These are phyloP conservation scores for Gambusia holbrooki DNA, from an alignment of 2,113 vertebrate species.

Conservation along the genomic window DNA sequence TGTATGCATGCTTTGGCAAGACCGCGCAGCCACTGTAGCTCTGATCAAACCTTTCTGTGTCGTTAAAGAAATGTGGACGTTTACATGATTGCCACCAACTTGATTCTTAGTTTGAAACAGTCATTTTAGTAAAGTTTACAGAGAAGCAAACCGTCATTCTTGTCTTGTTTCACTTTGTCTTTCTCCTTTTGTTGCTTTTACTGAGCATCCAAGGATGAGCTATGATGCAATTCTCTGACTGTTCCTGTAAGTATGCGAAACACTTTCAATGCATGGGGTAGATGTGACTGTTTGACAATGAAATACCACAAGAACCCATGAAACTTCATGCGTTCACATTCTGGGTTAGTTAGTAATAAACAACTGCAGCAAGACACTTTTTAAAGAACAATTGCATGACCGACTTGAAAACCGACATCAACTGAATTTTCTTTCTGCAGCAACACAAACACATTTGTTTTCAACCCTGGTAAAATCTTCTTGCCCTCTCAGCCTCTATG, in stretches of 20 bases:
- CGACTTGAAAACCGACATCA: no score
- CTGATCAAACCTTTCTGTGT: no score
- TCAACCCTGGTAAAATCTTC: no score
- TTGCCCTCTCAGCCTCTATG: no score
- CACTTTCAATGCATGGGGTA: background rate
- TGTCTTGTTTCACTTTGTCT: constrained; percentile 40
- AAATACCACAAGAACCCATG: constrained; percentile 3
- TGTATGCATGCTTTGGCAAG: background rate
- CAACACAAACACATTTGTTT: background rate
- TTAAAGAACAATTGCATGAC: no score
- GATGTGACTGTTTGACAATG: background rate
- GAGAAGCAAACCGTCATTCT: background rate
- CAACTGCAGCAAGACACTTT: background rate
- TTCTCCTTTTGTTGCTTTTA: constrained; percentile 36
- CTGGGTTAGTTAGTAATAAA: background rate
- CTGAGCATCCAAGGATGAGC: constrained; percentile 54
- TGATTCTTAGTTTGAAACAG: background rate
- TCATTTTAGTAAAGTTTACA: background rate
- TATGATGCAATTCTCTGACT: constrained; percentile 36
- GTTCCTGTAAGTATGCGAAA: constrained; percentile 59
- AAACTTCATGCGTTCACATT: background rate
- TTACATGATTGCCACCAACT: background rate
- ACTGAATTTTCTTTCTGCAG: background rate
- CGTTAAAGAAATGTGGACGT: background rate
- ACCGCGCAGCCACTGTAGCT: background rate